Evolutionary conservation across 2,113 vertebrate species (phyloP).

Genomic region (Propithecus coquereli): DNA sequence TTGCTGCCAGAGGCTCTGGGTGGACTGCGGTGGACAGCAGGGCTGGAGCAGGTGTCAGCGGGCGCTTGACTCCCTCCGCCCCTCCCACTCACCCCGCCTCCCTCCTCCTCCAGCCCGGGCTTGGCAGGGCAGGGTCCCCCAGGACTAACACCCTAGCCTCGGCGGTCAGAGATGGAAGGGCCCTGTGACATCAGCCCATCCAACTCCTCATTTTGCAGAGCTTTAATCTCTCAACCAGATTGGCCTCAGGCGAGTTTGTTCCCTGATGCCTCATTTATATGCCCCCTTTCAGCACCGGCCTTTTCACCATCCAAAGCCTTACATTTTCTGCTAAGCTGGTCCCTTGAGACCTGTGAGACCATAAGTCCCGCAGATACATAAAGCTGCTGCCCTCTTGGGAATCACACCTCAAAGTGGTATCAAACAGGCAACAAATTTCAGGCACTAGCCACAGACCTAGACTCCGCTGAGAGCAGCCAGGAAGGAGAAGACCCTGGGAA

Average conservation of each 20-base stretch:
- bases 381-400: not conserved
- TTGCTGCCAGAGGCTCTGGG: not conserved
- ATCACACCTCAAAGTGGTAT: not conserved
- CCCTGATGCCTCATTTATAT: not conserved
- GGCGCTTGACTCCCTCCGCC: not conserved
- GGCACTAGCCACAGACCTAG: not conserved
- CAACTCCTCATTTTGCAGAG: not conserved
- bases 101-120: not conserved
- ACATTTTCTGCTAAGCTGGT: not conserved
- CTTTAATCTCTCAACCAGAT: not conserved
- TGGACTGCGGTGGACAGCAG: not conserved
- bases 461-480: not conserved
- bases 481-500: not conserved
- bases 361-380: not conserved
- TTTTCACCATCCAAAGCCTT: not conserved
- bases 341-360: not conserved
- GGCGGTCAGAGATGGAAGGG: constrained; percentile 3
- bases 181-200: not conserved
- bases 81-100: constrained; percentile 63
- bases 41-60: constrained; percentile 30
- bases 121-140: constrained; percentile 37
- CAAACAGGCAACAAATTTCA: not conserved
- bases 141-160: not conserved
- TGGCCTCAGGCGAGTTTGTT: not conserved
- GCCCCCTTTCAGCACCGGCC: not conserved